Conservation (phyloP, 2,113 vertebrate species). For the Rhinoderma darwinii region DNA sequence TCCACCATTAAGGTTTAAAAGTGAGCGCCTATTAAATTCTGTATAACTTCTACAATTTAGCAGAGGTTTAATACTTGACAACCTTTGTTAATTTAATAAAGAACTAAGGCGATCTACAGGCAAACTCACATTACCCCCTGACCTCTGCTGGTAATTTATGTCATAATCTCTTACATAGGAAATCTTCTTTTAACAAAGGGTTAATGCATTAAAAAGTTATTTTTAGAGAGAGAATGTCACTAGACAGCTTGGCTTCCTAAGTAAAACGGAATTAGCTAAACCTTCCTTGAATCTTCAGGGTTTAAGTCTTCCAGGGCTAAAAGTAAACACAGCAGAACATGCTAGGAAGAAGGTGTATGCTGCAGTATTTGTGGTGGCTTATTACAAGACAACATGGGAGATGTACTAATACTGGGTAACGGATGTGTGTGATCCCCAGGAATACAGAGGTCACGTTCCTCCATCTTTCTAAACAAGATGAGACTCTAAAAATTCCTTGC, state of each 20-base stretch:
- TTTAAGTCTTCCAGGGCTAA: constrained; percentile 68
- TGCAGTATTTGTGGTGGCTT: constrained; percentile 63
- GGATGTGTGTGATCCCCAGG: neutral
- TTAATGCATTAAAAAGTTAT: constrained; percentile 70
- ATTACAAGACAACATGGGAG: neutral
- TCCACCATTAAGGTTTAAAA: no score
- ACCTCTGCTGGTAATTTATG: constrained; percentile 10
- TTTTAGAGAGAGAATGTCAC: constrained; percentile 65
- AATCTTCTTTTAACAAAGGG: constrained; percentile 63
- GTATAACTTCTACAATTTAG: neutral
- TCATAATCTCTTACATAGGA: constrained; percentile 47
- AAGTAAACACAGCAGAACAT: constrained; percentile 63
- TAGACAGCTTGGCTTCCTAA: constrained; percentile 68
- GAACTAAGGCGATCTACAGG: neutral
- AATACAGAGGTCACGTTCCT: neutral
- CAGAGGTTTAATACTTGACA: constrained; percentile 4
- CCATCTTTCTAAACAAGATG: neutral
- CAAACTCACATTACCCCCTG: neutral
- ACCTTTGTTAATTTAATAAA: constrained; percentile 15
- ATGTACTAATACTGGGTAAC: no score
- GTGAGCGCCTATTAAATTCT: no score
- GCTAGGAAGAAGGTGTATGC: constrained; percentile 66
- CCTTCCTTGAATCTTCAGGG: constrained; percentile 69
- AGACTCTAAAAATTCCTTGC: neutral
- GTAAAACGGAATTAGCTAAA: constrained; percentile 70